Evolutionary conservation across 35 echinoderm and acorn worm genomes (phyloP).

Genomic region (Strongylocentrotus purpuratus): DNA sequence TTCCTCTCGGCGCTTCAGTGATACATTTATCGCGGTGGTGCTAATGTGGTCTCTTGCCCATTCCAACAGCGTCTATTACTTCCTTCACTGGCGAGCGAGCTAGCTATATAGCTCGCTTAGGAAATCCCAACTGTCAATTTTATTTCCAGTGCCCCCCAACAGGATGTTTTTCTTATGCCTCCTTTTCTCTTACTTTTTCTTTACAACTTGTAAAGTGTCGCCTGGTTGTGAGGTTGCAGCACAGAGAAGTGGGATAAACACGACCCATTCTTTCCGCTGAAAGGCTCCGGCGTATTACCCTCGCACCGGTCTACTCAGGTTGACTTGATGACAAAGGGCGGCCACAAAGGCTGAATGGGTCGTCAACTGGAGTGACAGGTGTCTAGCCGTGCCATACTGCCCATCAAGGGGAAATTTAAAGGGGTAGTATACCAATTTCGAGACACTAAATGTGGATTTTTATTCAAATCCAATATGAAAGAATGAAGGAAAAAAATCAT

Average conservation of each 20-base stretch:
- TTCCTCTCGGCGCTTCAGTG: neutral
- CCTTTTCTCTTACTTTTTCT: conserved; percentile 14
- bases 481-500: too few species aligned
- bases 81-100: neutral
- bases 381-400: neutral
- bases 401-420: neutral
- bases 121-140: conserved; percentile 43
- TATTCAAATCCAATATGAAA: too few species aligned
- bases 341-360: conserved; percentile 36
- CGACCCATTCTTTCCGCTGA: conserved; percentile 21
- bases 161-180: conserved; percentile 51
- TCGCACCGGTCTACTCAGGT: neutral
- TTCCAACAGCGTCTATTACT: neutral
- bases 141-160: conserved; percentile 16
- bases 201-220: conserved; percentile 43
- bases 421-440: neutral
- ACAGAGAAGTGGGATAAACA: conserved; percentile 43
- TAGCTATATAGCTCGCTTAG: neutral
- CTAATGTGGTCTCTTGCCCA: conserved; percentile 13
- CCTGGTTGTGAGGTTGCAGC: conserved; percentile 10
- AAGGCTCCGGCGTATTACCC: conserved; percentile 34
- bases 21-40: conserved; percentile 38
- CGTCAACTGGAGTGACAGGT: conserved; percentile 42
- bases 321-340: conserved; percentile 46
- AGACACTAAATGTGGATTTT: too few species aligned